Evolutionary conservation across 2,113 vertebrate species (phyloP), one percentile per base, ranked within the genome.

Genomic region (Microcebus lehilahytsara): DNA sequence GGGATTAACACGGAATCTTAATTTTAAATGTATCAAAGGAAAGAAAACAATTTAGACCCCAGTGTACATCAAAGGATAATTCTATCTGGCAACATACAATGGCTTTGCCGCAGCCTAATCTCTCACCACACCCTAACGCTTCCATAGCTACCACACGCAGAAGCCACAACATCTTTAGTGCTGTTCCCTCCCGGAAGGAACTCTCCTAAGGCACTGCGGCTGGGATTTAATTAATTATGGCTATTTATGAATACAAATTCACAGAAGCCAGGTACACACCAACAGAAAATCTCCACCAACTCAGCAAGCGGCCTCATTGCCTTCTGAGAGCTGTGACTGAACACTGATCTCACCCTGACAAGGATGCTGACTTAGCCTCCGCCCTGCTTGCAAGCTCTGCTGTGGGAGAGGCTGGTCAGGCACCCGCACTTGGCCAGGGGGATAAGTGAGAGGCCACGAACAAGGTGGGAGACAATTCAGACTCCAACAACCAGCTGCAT

Each of bases 11-110:
- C 9, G 2, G 66, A 94, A 96, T 97, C 97, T 98, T 97, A 96
- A 96, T 96, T 98, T 97, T 95, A 96, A 97, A 97, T 97, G 97
- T 98, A 97, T 96, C 98, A 96, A 97, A 97, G 96, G 88, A 89
- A 95, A 89, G 98, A 97, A 98, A 96, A 96, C 93, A 96, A 97
- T 96, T 94, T 97, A 91, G 97, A 96, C 93, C 87, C 90, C 95
- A 88, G 79, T 85, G 67, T 96, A 97, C 96, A 97, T 97, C 97
- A 98, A 97, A 98, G 97, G 92, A 83, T 92, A 95, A 96, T 96
- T 97, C 95, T 79, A 67, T 79, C 97, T 97, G 98, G 97, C 97
- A 95, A 40, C 2, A n/a, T 23, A 53, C 90, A 89, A 88, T 83
- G 87, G 72, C 85, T 94, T 83, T 64, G 87, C 56, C 0, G 80